Evolutionary conservation across 2,113 vertebrate genomes (phyloP), one percentile per base, ranked within the genome.

Genomic region (Oreochromis niloticus): DNA sequence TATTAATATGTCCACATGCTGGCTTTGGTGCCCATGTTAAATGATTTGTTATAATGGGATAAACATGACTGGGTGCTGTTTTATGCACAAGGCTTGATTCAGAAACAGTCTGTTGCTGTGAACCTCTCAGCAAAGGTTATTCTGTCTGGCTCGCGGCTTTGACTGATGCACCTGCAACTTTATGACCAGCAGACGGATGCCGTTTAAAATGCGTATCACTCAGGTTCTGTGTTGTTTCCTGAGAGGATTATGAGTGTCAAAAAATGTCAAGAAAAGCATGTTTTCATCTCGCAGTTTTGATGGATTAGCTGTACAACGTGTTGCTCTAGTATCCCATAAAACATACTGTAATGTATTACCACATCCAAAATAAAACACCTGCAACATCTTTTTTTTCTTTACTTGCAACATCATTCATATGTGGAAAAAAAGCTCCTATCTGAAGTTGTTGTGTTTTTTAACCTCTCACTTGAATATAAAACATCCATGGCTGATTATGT

Each of bases 11-110:
- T 91, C 89, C 88, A 61, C 87, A 91, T 94, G 91, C 75, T 85
- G 85, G 85, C 82, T 79, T 32, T 50, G 83, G 81, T 91, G 91
- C 88, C 89, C 86, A 82, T 48, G 88, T 87, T 87, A 85, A 89
- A 92, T 93, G 90, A 92, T 93, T 93, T 91, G 91, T 90, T 83
- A 57, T 95, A 92, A 95, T 96, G 92, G 86, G 86, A 95, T 93
- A 94, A 95, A 95, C 92, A 95, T 83, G 85, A 84, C 87, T 9
- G 22, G 81, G 82, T 39, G 85, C 48, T 3, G 57, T 80, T 88
- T 89, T 89, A 83, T 84, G 83, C 63, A 87, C 80, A 48, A 43
- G 55, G 78, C 71, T 83, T 93, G 90, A 95, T 94, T 92, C 79
- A 91, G 84, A 93, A 93, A 95, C 87, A 89, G 59, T 87, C 85